Conservation (phyloP, 2,888 invertebrate genomes). For the Branchinecta sandiegonensis region DNA sequence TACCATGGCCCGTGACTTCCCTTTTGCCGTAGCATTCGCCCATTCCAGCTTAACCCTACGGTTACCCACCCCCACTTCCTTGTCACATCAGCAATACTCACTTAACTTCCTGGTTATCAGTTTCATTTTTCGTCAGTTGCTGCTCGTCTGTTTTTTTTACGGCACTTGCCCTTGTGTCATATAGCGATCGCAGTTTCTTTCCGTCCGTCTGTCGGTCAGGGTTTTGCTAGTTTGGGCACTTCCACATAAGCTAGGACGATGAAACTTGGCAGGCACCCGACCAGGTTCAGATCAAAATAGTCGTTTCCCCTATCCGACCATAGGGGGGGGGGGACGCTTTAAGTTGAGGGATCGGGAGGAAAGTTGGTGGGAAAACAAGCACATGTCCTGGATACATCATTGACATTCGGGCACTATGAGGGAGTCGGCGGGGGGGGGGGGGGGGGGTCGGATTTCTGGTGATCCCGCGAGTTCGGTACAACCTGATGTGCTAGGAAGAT, state of each 20-base stretch:
- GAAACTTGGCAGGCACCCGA: background rate
- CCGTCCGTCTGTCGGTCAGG: background rate
- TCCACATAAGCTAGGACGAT: background rate
- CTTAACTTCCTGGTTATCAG: too few species aligned
- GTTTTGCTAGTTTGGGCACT: slow-evolving; percentile 8
- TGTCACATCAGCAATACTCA: too few species aligned
- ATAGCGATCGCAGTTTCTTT: background rate
- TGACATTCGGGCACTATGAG: too few species aligned
- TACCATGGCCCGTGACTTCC: too few species aligned
- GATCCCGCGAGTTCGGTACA: background rate
- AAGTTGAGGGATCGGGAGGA: background rate
- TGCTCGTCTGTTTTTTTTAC: background rate
- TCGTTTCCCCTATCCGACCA: background rate
- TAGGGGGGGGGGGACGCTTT: background rate
- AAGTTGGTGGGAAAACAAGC: background rate
- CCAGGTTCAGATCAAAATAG: background rate
- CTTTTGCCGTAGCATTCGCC: too few species aligned
- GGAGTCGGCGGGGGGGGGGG: too few species aligned
- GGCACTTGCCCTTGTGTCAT: background rate
- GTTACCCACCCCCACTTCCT: too few species aligned
- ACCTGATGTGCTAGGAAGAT: background rate
- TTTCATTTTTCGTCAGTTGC: too few species aligned
- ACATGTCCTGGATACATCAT: background rate
- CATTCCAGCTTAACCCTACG: too few species aligned
- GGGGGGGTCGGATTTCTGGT: background rate